phyloP scores from a whole-genome alignment of 2,797 vertebrate species.

The Bradypodion pumilum region DNA sequence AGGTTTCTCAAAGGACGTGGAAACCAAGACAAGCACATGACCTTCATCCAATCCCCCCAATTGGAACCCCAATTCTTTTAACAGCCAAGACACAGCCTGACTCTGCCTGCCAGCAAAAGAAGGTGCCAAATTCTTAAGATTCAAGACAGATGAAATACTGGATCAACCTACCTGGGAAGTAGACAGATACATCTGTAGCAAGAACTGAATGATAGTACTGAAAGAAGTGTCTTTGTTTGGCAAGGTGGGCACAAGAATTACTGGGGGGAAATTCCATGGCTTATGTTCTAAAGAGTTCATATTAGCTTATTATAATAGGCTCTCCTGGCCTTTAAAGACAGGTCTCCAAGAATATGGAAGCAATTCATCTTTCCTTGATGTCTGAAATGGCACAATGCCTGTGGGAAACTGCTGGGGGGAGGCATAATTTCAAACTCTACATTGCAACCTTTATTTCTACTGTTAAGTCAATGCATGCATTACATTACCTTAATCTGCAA shows the following conservation, averaged over 20 bases:
- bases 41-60: no score
- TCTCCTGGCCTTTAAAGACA: conserved; percentile 20
- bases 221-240: conserved; percentile 7
- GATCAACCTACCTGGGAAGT: not conserved
- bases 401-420: not conserved
- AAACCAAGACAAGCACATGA: not conserved
- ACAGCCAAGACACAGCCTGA: no score
- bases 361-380: conserved; percentile 24
- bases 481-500: not conserved
- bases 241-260: not conserved
- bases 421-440: not conserved
- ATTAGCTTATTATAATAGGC: conserved; percentile 19
- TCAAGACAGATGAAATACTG: not conserved
- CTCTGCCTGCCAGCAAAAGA: no score
- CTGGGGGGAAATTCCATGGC: not conserved
- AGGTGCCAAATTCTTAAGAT: no score
- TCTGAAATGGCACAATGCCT: conserved; percentile 7
- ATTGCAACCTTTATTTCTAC: conserved; percentile 6
- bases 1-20: no score
- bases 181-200: not conserved
- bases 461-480: conserved; percentile 9
- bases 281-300: conserved; percentile 7
- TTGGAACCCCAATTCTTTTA: no score
- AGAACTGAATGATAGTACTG: conserved; percentile 1
- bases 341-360: conserved; percentile 28